Percentiles rank a stretch among this genome's conserved stretches.
phyloP scores from a whole-genome alignment of 2,113 vertebrate species.

The Puma concolor region DNA sequence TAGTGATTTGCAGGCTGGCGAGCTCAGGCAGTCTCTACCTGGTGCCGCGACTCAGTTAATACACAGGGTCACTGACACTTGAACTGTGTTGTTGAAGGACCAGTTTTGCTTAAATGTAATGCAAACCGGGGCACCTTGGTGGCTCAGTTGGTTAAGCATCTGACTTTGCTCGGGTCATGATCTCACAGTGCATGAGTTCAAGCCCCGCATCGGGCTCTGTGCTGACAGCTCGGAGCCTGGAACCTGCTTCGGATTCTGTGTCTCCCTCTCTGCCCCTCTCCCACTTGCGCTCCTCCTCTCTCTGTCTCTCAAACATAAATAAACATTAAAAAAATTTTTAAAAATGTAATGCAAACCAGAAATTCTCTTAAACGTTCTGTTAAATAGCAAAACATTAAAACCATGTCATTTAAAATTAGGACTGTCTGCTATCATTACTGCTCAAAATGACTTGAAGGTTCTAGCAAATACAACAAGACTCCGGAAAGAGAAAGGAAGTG shows the following conservation, averaged over 20 bases:
- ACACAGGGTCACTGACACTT: accelerated
- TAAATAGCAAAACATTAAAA: neutral
- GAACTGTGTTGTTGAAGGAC: neutral
- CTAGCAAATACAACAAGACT: neutral
- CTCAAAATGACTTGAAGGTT: neutral
- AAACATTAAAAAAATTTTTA: too few relatives aligned
- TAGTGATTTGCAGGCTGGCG: neutral
- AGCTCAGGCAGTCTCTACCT: accelerated
- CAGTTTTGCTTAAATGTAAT: neutral
- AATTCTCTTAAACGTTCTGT: too few relatives aligned
- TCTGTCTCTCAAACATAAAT: too few relatives aligned
- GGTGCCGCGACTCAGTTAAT: accelerated
- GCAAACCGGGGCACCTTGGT: neutral
- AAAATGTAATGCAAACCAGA: neutral
- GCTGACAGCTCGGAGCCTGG: neutral
- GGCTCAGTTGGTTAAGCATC: too few relatives aligned
- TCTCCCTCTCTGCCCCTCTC: neutral
- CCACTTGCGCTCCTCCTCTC: too few relatives aligned
- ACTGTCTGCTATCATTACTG: neutral
- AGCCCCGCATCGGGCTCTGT: too few relatives aligned
- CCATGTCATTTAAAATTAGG: neutral
- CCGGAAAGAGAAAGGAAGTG: neutral
- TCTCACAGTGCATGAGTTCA: too few relatives aligned
- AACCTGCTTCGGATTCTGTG: neutral
- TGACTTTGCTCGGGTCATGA: too few relatives aligned